A percentile compares a stretch with the other conserved stretches of the same genome.
Evolutionary conservation across 1,140 invertebrate genomes (phyloP).

Genomic region (Camponotus pennsylvanicus): DNA sequence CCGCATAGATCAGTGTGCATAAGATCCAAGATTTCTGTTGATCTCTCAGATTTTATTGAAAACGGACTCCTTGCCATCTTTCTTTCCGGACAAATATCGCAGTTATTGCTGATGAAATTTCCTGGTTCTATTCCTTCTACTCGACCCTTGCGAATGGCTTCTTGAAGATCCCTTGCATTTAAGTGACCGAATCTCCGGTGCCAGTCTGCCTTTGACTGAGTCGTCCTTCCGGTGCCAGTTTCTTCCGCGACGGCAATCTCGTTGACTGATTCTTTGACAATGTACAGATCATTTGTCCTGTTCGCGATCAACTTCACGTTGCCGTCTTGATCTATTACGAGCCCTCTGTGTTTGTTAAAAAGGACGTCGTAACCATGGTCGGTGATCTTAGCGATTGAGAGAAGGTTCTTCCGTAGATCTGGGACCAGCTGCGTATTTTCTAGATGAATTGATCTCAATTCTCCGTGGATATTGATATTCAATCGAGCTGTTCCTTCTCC

Average conservation of each 20-base stretch:
- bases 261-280: conserved; percentile 33
- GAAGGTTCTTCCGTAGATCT: conserved; percentile 33
- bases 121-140: conserved; percentile 55
- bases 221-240: too few species aligned
- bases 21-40: not conserved
- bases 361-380: conserved; percentile 30
- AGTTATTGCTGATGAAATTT: conserved; percentile 53
- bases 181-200: not conserved
- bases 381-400: conserved; percentile 39
- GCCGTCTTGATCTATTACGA: not conserved
- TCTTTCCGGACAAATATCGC: not conserved
- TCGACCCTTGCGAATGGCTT: not conserved
- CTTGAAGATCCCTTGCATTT: not conserved
- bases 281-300: conserved; percentile 8
- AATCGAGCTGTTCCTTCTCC: not conserved
- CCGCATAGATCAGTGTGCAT: conserved; percentile 10
- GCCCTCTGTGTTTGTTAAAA: not conserved
- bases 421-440: conserved; percentile 29
- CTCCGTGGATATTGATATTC: conserved; percentile 5
- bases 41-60: not conserved
- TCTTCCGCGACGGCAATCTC: too few species aligned
- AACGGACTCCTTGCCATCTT: conserved; percentile 11
- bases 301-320: not conserved
- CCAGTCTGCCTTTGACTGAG: conserved; percentile 9
- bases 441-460: conserved; percentile 5